phyloP scores from a whole-genome alignment of 2,888 invertebrate genomes.

The Stictocephala bisonia region DNA sequence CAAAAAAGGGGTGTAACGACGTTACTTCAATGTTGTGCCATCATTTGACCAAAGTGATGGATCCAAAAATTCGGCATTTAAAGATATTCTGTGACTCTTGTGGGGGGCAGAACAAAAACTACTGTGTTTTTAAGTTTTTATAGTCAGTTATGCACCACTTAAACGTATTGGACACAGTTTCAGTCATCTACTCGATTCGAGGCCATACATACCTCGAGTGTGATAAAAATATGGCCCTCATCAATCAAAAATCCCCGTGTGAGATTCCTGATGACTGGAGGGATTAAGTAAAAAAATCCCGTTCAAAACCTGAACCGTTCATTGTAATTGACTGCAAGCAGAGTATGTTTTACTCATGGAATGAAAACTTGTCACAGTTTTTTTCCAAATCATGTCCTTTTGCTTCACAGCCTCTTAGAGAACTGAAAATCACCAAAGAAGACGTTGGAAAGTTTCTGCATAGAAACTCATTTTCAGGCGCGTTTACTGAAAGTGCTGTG shows the following conservation, averaged over 20 bases:
- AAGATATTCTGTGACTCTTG: slow-evolving; percentile 55
- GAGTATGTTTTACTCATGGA: slow-evolving; percentile 41
- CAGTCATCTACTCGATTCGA: slow-evolving; percentile 32
- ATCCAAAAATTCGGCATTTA: slow-evolving; percentile 41
- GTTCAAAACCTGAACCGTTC: slow-evolving; percentile 44
- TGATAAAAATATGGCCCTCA: slow-evolving; percentile 45
- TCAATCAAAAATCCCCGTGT: slow-evolving; percentile 35
- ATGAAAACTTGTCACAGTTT: slow-evolving; percentile 31
- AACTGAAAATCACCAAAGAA: slow-evolving; percentile 30
- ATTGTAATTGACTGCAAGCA: slow-evolving; percentile 37
- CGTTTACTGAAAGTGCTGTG: slow-evolving; percentile 28
- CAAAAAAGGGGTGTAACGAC: slow-evolving; percentile 53
- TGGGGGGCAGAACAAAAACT: slow-evolving; percentile 54
- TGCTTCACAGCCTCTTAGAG: slow-evolving; percentile 27
- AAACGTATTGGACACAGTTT: slow-evolving; percentile 23
- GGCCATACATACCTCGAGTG: slow-evolving; percentile 41
- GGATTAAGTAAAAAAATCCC: slow-evolving; percentile 40
- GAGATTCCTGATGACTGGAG: slow-evolving; percentile 38
- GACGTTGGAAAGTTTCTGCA: slow-evolving; percentile 28
- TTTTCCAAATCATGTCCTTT: slow-evolving; percentile 35
- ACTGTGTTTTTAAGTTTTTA: slow-evolving; percentile 50
- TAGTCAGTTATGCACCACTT: slow-evolving; percentile 45
- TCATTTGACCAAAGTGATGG: slow-evolving; percentile 50
- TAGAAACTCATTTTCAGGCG: slow-evolving; percentile 43
- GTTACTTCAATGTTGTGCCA: slow-evolving; percentile 51